Percentiles rank a stretch among this genome's conserved stretches.
These are phyloP conservation scores for Baccha elongata DNA, from an alignment of 2,888 invertebrate species.

Conservation along the genomic window DNA sequence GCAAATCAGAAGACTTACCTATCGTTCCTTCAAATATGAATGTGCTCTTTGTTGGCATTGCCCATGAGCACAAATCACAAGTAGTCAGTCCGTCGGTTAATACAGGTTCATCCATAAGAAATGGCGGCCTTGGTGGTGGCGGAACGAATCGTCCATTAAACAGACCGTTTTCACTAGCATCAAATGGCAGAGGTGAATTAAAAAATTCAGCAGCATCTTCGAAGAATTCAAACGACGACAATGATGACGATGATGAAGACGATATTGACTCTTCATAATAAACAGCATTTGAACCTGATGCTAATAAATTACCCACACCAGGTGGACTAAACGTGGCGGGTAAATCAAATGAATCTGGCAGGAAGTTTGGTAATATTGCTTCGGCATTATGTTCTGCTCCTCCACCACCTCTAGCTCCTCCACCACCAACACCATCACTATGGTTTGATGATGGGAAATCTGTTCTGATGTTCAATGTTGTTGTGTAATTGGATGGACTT, in stretches of 20 bases:
- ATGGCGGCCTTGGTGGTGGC: constrained; percentile 87
- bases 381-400: constrained; percentile 21
- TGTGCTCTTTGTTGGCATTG: constrained; percentile 85
- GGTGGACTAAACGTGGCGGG: constrained; percentile 79
- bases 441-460: constrained; percentile 51
- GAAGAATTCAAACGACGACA: constrained; percentile 80
- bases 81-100: constrained; percentile 88
- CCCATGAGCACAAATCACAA: constrained; percentile 89
- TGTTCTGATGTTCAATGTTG: constrained; percentile 49
- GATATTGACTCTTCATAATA: constrained; percentile 81
- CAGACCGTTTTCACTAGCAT: constrained; percentile 82
- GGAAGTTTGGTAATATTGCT: constrained; percentile 59
- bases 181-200: constrained; percentile 82
- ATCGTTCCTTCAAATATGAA: constrained; percentile 85
- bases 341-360: constrained; percentile 73
- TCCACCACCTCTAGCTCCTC: constrained; percentile 15
- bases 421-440: constrained; percentile 34
- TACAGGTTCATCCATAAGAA: constrained; percentile 85
- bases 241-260: constrained; percentile 1
- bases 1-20: constrained; percentile 82
- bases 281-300: constrained; percentile 77
- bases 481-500: constrained; percentile 66
- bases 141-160: constrained; percentile 85
- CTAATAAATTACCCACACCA: constrained; percentile 78
- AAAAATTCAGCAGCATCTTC: constrained; percentile 81